These are phyloP conservation scores for Drosophila aldrichi DNA, from an alignment of 2,888 invertebrate genomes.

Conservation along the genomic window DNA sequence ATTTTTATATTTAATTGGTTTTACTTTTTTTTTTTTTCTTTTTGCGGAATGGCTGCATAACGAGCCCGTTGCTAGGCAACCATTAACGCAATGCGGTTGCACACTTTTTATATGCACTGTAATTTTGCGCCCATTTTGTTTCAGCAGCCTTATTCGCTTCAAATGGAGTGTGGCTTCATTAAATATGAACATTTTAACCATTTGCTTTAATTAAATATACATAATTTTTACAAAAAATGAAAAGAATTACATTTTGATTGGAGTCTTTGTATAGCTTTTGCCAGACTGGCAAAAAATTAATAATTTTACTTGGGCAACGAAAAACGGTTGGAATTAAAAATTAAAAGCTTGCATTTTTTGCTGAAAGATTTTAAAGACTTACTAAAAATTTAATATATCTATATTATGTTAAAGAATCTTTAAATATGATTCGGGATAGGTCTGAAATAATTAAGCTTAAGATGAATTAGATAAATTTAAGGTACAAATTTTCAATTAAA, in stretches of 20 bases:
- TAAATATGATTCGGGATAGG: too few relatives aligned
- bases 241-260: constrained; percentile 3
- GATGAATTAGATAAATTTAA: too few relatives aligned
- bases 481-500: not conserved
- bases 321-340: not conserved
- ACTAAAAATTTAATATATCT: not conserved
- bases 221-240: constrained; percentile 17
- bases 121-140: constrained; percentile 21
- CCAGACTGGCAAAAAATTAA: not conserved
- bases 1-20: constrained; percentile 71
- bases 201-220: constrained; percentile 68
- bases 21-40: constrained; percentile 35
- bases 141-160: constrained; percentile 25
- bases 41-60: constrained; percentile 36
- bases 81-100: constrained; percentile 58
- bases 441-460: too few relatives aligned
- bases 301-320: not conserved
- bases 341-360: not conserved
- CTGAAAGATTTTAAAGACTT: not conserved
- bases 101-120: constrained; percentile 40
- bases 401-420: not conserved
- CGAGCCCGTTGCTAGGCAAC: constrained; percentile 62
- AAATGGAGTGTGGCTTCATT: constrained; percentile 74
- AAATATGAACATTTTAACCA: constrained; percentile 72
- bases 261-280: not conserved